Base-by-base conservation (phyloP, 2,797 vertebrate species). In the Pempheris klunzingeri region DNA sequence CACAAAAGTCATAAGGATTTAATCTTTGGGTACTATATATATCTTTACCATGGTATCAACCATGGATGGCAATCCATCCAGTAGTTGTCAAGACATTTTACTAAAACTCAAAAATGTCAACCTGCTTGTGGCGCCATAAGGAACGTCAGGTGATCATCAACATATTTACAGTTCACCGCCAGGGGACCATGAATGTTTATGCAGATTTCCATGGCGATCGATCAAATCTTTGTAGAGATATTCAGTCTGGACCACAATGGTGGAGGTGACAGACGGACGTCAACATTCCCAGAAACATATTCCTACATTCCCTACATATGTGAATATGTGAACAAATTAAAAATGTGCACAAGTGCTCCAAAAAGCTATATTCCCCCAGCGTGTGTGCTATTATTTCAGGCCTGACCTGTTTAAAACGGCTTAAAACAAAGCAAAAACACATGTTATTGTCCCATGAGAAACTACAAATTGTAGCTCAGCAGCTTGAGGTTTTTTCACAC, bases 371-470 rank as follows among this genome's bases (percentile, higher is more conserved):
- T 26, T 53, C 12, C 24, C 44, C 22, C 44, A n/a, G 11, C 0
- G 2, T 49, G 34, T 30, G 72, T 43, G 26, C 17, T 34, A 32
- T 26, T 14, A 7, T 15, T 52, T 26, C 5, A 26, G 36, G n/a
- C 28, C 49, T 58, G 36, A 65, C 30, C 57, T 61, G 47, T 50
- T 63, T 58, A 52, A 71, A 63, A 44, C 7, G n/a, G 22, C 44
- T 60, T n/a, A 28, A 53, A 71, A 59, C 12, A 72, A 60, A 82
- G 12, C 49, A 44, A 50, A 50, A 52, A 24, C 30, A 11, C 68
- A 32, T 47, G 13, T 57, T 73, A 46, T 49, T 53, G 5, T 65
- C 44, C 49, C 30, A 10, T 11, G 11, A 49, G 20, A 61, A 47
- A 34, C 30, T 41, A 8, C 4, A 62, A 24, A 43, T 46, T 63